Evolutionary conservation across 2,797 vertebrate genomes (phyloP).

Genomic region (Propithecus deckenii): DNA sequence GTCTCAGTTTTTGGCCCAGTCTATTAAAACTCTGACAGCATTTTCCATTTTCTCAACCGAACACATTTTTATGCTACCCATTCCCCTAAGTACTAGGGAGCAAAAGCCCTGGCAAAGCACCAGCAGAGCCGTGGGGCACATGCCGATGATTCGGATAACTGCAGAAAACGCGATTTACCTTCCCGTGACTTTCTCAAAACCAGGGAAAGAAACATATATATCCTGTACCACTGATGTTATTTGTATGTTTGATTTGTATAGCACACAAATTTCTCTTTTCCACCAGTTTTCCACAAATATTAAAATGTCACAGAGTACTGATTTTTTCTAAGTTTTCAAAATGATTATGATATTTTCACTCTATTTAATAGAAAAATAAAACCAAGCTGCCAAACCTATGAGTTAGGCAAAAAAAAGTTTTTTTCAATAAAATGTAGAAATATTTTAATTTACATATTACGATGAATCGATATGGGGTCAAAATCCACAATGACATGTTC

Average conservation of each 20-base stretch:
- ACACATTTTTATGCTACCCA: background rate
- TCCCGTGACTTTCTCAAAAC: background rate
- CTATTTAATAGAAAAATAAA: constrained; percentile 63
- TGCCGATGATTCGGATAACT: background rate
- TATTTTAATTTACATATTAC: constrained; percentile 86
- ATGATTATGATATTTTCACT: constrained; percentile 1
- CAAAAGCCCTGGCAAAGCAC: background rate
- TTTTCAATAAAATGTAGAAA: constrained; percentile 84
- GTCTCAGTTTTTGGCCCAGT: background rate
- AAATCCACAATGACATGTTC: constrained; percentile 75
- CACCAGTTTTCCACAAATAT: constrained; percentile 43
- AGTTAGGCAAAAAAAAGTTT: constrained; percentile 28
- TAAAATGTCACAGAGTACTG: constrained; percentile 46
- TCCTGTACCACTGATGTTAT: background rate
- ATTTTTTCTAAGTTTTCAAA: constrained; percentile 20
- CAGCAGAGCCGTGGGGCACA: background rate
- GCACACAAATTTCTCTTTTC: constrained; percentile 8
- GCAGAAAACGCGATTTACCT: background rate
- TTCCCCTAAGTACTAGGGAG: background rate
- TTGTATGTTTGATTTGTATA: background rate
- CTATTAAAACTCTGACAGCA: background rate
- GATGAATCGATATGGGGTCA: constrained; percentile 72
- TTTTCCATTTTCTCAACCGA: constrained; percentile 15
- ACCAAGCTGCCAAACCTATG: constrained; percentile 37
- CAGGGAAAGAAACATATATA: background rate